phyloP scores from a whole-genome alignment of 2,797 vertebrate species.

The Eulemur mongoz region DNA sequence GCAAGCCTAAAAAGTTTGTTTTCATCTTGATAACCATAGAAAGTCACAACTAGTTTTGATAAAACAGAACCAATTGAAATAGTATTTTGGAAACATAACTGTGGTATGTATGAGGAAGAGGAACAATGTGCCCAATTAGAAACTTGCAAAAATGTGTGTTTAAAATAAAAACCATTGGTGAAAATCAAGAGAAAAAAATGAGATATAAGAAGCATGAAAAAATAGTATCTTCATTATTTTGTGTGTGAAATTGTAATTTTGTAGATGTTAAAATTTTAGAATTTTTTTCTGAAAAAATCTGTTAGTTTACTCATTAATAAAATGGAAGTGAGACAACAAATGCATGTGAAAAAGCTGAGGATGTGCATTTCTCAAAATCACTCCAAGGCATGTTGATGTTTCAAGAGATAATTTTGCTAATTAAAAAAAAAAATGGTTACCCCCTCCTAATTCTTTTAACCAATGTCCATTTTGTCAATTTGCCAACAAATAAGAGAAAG shows the following conservation, averaged over 20 bases:
- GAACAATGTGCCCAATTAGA: not conserved
- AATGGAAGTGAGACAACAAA: not conserved
- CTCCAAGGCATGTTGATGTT: not conserved
- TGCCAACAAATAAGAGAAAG: not conserved
- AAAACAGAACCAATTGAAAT: not conserved
- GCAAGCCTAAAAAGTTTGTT: not conserved
- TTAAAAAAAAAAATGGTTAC: not conserved
- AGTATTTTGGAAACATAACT: not conserved
- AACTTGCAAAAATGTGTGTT: not conserved
- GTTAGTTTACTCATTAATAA: not conserved
- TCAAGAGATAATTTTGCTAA: not conserved
- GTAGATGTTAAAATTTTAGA: not conserved
- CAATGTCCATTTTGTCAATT: not conserved
- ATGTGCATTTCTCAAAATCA: not conserved
- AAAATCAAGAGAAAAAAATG: conserved; percentile 3
- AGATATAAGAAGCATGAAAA: not conserved
- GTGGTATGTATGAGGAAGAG: not conserved
- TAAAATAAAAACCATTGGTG: not conserved
- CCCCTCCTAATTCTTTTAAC: not conserved
- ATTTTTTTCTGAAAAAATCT: not conserved
- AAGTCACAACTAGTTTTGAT: not conserved
- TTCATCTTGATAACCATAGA: not conserved
- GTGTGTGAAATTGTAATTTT: not conserved
- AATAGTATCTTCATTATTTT: not conserved
- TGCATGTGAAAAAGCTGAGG: not conserved